phyloP scores from a whole-genome alignment of 2,888 invertebrate species.

The Cryptocephalus moraei region DNA sequence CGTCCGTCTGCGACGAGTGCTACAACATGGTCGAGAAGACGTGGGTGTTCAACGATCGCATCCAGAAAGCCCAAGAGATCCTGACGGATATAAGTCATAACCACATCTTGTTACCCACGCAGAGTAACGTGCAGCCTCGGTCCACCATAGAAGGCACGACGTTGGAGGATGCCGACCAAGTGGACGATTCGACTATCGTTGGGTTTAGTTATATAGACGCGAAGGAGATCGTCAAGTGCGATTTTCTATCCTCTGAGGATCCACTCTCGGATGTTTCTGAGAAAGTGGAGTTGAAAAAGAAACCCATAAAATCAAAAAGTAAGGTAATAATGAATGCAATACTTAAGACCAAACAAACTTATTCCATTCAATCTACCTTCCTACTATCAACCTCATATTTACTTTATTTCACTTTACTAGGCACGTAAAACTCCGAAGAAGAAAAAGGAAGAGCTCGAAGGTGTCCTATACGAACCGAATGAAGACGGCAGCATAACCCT shows the following conservation, averaged over 20 bases:
- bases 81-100: constrained; percentile 16
- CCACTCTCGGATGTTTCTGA: constrained; percentile 9
- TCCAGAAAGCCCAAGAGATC: constrained; percentile 35
- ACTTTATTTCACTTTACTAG: constrained; percentile 5
- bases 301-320: constrained; percentile 8
- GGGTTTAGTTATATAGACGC: constrained; percentile 9
- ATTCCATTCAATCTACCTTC: too few relatives aligned
- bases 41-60: constrained; percentile 33
- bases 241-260: constrained; percentile 10
- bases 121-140: neutral
- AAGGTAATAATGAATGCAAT: constrained; percentile 6
- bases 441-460: constrained; percentile 9
- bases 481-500: constrained; percentile 32
- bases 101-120: neutral
- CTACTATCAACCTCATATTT: neutral
- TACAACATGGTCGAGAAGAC: constrained; percentile 31
- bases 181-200: constrained; percentile 4
- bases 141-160: neutral
- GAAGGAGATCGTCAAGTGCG: constrained; percentile 7
- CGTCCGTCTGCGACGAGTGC: constrained; percentile 31
- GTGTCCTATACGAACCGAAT: constrained; percentile 21
- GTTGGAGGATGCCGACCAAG: neutral
- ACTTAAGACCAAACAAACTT: too few relatives aligned
- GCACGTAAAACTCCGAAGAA: constrained; percentile 11
- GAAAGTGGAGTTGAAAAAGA: constrained; percentile 8